phyloP scores from a whole-genome alignment of 2,797 vertebrate genomes.

The Iguana delicatissima region DNA sequence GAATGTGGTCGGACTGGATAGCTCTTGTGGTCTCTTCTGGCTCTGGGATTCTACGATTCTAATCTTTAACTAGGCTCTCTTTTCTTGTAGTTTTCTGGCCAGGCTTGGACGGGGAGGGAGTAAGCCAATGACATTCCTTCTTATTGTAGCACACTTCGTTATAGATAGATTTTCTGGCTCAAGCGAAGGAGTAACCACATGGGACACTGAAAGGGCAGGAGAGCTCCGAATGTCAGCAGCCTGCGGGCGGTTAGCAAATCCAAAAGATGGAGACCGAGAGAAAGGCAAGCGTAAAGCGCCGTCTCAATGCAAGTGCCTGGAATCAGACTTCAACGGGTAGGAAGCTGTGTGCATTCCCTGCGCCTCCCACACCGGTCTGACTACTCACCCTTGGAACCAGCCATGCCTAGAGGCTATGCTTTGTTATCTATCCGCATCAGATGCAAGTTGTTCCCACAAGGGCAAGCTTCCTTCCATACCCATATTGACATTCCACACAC shows the following conservation, averaged over 20 bases:
- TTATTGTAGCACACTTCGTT: neutral
- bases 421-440: slow-evolving; percentile 1
- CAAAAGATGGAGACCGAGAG: neutral
- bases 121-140: neutral
- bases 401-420: neutral
- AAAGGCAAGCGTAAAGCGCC: neutral
- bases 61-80: no score
- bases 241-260: neutral
- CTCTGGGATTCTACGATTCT: no score
- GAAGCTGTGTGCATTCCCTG: neutral
- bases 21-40: no score
- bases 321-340: neutral
- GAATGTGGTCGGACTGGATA: no score
- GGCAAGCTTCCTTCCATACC: no score
- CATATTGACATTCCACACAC: neutral
- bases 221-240: neutral
- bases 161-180: neutral
- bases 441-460: neutral
- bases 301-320: neutral
- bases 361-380: neutral
- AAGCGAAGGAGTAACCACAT: neutral
- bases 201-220: neutral
- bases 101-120: no score
- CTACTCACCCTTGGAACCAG: neutral
- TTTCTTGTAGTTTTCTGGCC: no score